Conservation (phyloP, 2,888 invertebrate species). For the Blastobasis adustella region DNA sequence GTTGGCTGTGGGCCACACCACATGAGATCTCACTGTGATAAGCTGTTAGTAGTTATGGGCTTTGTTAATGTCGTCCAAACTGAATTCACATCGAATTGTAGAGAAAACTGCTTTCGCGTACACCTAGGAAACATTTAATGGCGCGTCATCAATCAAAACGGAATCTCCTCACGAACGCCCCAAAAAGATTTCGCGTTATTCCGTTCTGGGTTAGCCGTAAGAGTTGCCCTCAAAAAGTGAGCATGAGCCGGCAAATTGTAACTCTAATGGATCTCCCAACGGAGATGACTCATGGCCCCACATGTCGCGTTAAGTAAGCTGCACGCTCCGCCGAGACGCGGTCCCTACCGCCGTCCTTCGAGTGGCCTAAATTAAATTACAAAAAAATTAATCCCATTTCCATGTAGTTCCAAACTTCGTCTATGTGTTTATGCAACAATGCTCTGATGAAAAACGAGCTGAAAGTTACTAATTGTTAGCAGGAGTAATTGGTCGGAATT, state of each 20-base stretch:
- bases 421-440: too few relatives aligned
- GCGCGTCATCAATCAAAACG: constrained; percentile 1
- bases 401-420: too few relatives aligned
- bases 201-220: constrained; percentile 26
- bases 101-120: constrained; percentile 18
- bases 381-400: too few relatives aligned
- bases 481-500: constrained; percentile 45
- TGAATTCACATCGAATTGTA: constrained; percentile 15
- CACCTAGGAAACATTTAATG: constrained; percentile 5
- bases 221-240: constrained; percentile 49
- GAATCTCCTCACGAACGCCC: constrained; percentile 11
- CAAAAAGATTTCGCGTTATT: constrained; percentile 18
- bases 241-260: constrained; percentile 58
- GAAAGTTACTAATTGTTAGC: constrained; percentile 8
- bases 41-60: constrained; percentile 28
- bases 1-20: constrained; percentile 29
- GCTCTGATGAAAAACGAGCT: too few relatives aligned
- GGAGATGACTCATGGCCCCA: constrained; percentile 56
- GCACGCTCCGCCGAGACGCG: too few relatives aligned
- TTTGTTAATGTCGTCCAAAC: constrained; percentile 22
- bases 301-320: constrained; percentile 43
- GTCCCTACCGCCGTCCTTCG: too few relatives aligned
- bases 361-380: too few relatives aligned
- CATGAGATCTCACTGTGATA: constrained; percentile 38
- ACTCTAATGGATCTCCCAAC: constrained; percentile 56